phyloP scores from a whole-genome alignment of 2,113 vertebrate species.

The Atractosteus spatula region DNA sequence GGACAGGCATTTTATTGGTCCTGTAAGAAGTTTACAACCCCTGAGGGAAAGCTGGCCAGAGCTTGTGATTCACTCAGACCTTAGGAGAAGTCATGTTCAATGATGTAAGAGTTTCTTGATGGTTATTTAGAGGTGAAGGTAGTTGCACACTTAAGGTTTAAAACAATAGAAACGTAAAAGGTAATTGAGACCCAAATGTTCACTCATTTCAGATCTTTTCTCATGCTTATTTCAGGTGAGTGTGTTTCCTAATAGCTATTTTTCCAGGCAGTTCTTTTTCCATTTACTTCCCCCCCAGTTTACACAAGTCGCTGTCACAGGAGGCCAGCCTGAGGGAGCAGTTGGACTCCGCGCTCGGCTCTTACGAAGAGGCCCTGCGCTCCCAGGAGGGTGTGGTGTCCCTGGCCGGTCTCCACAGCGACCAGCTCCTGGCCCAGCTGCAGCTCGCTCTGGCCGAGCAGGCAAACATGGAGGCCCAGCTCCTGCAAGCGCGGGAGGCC shows the following conservation, averaged over 20 bases:
- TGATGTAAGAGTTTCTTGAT: background rate
- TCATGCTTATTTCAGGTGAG: background rate
- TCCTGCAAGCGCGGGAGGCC: constrained; percentile 60
- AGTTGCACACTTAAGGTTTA: too few relatives aligned
- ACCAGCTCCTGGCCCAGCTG: constrained; percentile 66
- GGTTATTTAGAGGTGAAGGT: background rate
- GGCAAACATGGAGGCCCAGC: constrained; percentile 57
- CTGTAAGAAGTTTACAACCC: too few relatives aligned
- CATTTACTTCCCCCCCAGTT: constrained; percentile 47
- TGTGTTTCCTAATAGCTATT: too few relatives aligned
- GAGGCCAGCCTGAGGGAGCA: constrained; percentile 61
- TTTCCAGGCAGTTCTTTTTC: too few relatives aligned
- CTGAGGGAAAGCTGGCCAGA: too few relatives aligned
- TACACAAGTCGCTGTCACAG: constrained; percentile 68
- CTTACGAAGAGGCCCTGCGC: constrained; percentile 53
- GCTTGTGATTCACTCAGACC: too few relatives aligned
- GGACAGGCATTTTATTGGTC: background rate
- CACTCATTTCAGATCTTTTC: background rate
- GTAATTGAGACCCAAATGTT: background rate
- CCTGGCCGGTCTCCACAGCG: constrained; percentile 60
- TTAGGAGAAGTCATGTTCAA: background rate
- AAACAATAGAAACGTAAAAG: too few relatives aligned
- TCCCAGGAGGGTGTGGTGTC: constrained; percentile 53
- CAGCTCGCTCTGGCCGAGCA: constrained; percentile 61
- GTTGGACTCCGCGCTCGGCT: constrained; percentile 42